A percentile compares a stretch with the other conserved stretches of the same genome.
phyloP scores from a whole-genome alignment of 2,113 vertebrate genomes.

The Xerus inauris region DNA sequence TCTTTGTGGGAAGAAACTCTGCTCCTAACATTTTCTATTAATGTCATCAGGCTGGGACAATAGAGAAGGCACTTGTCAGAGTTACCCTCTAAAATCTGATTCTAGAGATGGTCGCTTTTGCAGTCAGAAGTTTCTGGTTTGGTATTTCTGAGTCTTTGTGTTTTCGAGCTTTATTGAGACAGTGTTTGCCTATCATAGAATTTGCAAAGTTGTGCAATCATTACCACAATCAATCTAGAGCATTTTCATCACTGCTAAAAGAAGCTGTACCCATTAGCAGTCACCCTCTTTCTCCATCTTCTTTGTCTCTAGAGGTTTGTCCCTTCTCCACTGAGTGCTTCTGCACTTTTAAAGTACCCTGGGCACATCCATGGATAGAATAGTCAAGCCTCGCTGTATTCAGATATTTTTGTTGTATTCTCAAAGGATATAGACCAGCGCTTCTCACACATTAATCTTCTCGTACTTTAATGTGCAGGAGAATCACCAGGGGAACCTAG shows the following conservation, averaged over 20 bases:
- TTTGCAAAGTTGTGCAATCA: background rate
- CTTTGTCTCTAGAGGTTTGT: background rate
- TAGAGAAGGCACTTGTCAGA: background rate
- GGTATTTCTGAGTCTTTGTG: background rate
- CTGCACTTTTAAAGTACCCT: background rate
- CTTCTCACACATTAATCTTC: background rate
- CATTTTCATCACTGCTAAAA: background rate
- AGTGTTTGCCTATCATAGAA: background rate
- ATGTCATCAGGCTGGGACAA: no score
- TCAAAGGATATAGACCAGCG: background rate
- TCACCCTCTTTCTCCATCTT: background rate
- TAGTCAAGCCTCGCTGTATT: background rate
- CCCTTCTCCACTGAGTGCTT: background rate
- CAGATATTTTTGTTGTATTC: background rate
- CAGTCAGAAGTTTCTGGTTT: background rate
- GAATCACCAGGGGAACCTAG: background rate
- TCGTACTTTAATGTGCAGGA: fast-evolving
- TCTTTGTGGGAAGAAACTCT: background rate
- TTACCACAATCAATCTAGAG: background rate
- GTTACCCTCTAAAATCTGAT: background rate
- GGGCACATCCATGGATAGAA: background rate
- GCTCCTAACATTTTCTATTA: background rate
- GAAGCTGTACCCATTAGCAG: background rate
- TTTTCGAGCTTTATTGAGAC: background rate
- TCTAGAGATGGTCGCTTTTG: background rate